Evolutionary conservation across 2,797 vertebrate genomes (phyloP).

Genomic region (Pteronotus mesoamericanus): DNA sequence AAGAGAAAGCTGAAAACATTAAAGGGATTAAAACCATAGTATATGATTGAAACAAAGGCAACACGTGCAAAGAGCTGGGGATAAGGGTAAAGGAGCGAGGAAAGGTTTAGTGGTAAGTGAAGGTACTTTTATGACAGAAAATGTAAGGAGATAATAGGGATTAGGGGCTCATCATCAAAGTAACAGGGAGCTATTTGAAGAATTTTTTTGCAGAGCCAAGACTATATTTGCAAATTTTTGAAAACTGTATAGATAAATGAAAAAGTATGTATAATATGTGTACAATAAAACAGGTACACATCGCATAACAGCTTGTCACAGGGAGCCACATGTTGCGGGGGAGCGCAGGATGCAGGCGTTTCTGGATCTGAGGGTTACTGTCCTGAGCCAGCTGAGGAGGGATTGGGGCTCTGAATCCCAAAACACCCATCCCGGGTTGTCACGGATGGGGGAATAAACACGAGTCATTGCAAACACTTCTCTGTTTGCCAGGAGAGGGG

Average conservation of each 20-base stretch:
- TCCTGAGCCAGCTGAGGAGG: too few species aligned
- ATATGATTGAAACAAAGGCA: neutral
- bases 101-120: neutral
- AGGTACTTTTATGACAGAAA: neutral
- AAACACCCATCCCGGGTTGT: too few species aligned
- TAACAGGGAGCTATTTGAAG: neutral
- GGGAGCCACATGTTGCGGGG: too few species aligned
- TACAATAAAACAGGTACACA: neutral
- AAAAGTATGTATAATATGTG: neutral
- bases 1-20: neutral
- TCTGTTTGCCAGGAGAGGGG: too few species aligned
- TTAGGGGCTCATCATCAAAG: neutral
- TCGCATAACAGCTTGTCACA: neutral
- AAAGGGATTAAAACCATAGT: neutral
- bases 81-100: neutral
- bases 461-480: too few species aligned
- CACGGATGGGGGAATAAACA: too few species aligned
- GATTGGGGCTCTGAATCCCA: too few species aligned
- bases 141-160: neutral
- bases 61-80: neutral
- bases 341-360: too few species aligned
- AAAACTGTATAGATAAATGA: neutral
- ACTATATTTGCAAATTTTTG: neutral
- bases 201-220: neutral
- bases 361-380: too few species aligned